Conservation (phyloP, 2,888 invertebrate genomes). For the Chloromyia formosa region DNA sequence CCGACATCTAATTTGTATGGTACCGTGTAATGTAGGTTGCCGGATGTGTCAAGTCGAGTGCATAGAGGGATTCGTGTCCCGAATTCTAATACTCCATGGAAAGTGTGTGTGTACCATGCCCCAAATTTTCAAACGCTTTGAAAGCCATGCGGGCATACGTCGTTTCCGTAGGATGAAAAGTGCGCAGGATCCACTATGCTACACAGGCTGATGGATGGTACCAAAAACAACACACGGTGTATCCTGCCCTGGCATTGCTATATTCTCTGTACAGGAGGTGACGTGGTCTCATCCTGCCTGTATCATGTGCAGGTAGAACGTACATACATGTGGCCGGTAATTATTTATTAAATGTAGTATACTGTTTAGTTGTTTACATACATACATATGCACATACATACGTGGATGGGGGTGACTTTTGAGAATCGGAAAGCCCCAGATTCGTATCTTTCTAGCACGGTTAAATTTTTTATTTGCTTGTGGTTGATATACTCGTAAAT, state of each 20-base stretch:
- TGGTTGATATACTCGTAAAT: too few relatives aligned
- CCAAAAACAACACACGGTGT: too few relatives aligned
- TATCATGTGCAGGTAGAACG: conserved; percentile 5
- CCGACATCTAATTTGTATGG: conserved; percentile 11
- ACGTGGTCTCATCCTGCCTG: not conserved
- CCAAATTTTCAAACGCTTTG: conserved; percentile 36
- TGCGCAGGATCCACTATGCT: conserved; percentile 26
- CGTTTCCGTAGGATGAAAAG: not conserved
- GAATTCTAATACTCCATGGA: conserved; percentile 26
- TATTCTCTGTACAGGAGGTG: not conserved
- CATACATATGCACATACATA: not conserved
- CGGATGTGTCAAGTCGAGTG: conserved; percentile 32
- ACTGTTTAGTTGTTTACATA: conserved; percentile 14
- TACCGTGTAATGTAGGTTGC: conserved; percentile 32
- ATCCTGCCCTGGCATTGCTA: not conserved
- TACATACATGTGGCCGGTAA: conserved; percentile 36
- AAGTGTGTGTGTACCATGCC: conserved; percentile 15
- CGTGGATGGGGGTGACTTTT: not conserved
- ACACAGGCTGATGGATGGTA: conserved; percentile 1
- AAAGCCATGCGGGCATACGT: conserved; percentile 7
- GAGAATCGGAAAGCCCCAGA: conserved; percentile 2
- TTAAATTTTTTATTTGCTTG: too few relatives aligned
- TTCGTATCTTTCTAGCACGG: not conserved
- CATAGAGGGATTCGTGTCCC: conserved; percentile 33
- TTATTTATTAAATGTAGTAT: conserved; percentile 38